Evolutionary conservation across 2,797 vertebrate genomes (phyloP).

Genomic region (Anolis apletophallus): DNA sequence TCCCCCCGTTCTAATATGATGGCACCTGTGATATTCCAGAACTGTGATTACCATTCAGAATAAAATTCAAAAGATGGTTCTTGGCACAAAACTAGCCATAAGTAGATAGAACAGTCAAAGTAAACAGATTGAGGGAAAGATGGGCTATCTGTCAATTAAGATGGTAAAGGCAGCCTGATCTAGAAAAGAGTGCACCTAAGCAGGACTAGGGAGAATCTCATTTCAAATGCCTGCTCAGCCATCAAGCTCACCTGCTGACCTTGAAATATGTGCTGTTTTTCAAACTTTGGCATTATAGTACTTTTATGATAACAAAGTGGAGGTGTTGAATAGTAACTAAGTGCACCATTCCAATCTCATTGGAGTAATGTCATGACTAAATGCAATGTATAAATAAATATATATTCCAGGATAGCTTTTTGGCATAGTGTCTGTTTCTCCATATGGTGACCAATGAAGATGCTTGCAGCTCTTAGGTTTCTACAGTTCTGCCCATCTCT

Average conservation of each 20-base stretch:
- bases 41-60: background rate
- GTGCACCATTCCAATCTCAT: too few species aligned
- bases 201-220: background rate
- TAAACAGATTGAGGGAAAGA: background rate
- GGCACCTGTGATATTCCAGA: background rate
- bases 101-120: background rate
- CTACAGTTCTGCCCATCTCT: too few species aligned
- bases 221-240: background rate
- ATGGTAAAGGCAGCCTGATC: background rate
- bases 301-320: background rate
- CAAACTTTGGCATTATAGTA: background rate
- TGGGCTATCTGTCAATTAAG: constrained; percentile 34
- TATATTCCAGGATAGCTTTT: constrained; percentile 4
- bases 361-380: background rate
- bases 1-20: too few species aligned
- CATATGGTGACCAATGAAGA: too few species aligned
- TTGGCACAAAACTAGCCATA: background rate
- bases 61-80: background rate
- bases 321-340: background rate
- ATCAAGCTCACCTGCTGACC: background rate
- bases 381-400: background rate
- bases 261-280: background rate
- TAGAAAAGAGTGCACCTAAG: background rate
- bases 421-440: background rate
- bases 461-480: too few species aligned